A percentile compares a stretch with the other conserved stretches of the same genome.
Evolutionary conservation across 1,140 invertebrate species (phyloP).

Genomic region (Orchestia grillus): DNA sequence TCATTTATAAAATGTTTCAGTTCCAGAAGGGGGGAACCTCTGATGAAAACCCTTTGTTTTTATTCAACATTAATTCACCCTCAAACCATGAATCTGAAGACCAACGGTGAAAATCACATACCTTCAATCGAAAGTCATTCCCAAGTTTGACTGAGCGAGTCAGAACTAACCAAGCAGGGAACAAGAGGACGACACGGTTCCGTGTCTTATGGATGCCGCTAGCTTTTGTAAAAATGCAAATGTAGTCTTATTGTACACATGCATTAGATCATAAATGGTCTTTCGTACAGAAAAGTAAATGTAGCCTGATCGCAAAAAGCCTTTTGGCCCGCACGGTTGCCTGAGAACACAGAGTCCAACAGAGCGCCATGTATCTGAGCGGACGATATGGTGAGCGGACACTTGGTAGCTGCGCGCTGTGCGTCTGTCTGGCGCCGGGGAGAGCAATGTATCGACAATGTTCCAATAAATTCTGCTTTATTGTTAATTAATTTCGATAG

Average conservation of each 20-base stretch:
- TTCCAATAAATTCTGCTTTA: not conserved
- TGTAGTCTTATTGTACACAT: too few species aligned
- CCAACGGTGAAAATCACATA: not conserved
- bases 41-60: not conserved
- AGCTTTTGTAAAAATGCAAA: too few species aligned
- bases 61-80: not conserved
- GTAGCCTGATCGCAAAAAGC: too few species aligned
- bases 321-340: too few species aligned
- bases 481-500: constrained; percentile 3
- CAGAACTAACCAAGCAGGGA: not conserved
- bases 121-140: not conserved
- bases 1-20: too few species aligned
- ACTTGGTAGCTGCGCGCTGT: not conserved
- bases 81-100: not conserved
- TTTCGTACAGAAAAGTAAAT: too few species aligned
- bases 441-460: not conserved
- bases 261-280: too few species aligned
- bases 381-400: not conserved
- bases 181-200: too few species aligned
- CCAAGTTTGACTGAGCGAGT: not conserved
- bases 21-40: not conserved
- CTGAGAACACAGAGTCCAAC: not conserved
- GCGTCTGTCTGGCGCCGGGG: not conserved
- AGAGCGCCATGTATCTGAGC: not conserved
- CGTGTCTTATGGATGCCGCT: too few species aligned